Percentiles rank a stretch among this genome's conserved stretches.
phyloP scores from a whole-genome alignment of 1,140 invertebrate genomes.

The Lanistes nyassanus region DNA sequence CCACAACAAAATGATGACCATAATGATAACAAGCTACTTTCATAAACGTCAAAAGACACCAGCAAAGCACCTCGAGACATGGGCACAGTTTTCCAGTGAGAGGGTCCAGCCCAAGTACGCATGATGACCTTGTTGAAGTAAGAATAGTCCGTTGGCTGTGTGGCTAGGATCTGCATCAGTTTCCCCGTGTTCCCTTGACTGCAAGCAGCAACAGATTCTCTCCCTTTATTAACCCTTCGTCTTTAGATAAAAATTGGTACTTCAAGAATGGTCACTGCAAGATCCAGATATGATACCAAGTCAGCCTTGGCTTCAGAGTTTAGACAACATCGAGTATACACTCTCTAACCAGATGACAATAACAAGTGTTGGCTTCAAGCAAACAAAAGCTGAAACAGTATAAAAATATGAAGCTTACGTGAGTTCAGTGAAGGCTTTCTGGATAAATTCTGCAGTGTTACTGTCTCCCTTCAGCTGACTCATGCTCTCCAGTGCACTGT shows the following conservation, averaged over 20 bases:
- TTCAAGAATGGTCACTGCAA: neutral
- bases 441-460: conserved; percentile 53
- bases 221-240: neutral
- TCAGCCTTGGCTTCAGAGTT: neutral
- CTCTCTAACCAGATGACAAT: too few species aligned
- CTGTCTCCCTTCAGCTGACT: conserved; percentile 44
- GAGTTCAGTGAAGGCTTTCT: conserved; percentile 51
- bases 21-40: too few species aligned
- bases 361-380: too few species aligned
- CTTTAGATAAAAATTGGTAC: too few species aligned
- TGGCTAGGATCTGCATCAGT: conserved; percentile 59
- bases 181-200: conserved; percentile 59
- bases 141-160: conserved; percentile 75
- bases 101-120: conserved; percentile 79
- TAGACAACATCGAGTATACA: too few species aligned
- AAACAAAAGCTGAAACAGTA: neutral
- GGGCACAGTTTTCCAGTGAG: conserved; percentile 77
- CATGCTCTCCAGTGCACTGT: conserved; percentile 9
- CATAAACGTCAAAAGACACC: neutral
- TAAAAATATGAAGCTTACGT: conserved; percentile 44
- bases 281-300: neutral
- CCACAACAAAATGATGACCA: too few species aligned
- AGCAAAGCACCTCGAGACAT: conserved; percentile 18
- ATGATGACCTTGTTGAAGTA: conserved; percentile 73
- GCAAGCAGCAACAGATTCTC: conserved; percentile 22